Conservation (phyloP, 2,113 vertebrate genomes). For the Probosciger aterrimus region DNA sequence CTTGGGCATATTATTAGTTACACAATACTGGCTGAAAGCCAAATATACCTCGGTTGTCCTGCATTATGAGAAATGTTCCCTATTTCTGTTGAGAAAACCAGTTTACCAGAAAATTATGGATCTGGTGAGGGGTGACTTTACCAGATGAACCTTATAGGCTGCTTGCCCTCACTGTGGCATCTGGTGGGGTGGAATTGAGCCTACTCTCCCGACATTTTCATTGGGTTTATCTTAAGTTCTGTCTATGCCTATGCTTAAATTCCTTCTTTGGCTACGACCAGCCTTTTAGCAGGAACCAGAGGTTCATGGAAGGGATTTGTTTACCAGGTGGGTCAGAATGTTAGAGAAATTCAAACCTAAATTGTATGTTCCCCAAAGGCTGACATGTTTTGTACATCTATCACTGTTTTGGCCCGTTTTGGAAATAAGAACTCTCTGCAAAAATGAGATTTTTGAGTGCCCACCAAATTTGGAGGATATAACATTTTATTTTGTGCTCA, state of each 20-base stretch:
- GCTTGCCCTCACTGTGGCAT: rapidly evolving
- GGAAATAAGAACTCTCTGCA: not conserved
- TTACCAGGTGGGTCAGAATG: not conserved
- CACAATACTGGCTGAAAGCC: not conserved
- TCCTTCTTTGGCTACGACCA: not conserved
- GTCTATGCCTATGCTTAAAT: not conserved
- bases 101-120: not conserved
- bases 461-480: not conserved
- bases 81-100: not conserved
- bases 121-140: not conserved
- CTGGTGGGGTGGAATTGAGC: not conserved
- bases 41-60: not conserved
- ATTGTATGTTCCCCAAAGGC: not conserved
- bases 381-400: not conserved
- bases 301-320: not conserved
- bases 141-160: not conserved
- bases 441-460: not conserved
- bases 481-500: not conserved
- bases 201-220: not conserved
- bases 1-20: not conserved
- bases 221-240: not conserved
- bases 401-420: not conserved
- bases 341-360: not conserved
- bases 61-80: not conserved
- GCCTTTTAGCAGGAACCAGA: not conserved